Evolutionary conservation across 2,113 vertebrate genomes (phyloP), one percentile per base, ranked within the genome.

Genomic region (Clarias magur): DNA sequence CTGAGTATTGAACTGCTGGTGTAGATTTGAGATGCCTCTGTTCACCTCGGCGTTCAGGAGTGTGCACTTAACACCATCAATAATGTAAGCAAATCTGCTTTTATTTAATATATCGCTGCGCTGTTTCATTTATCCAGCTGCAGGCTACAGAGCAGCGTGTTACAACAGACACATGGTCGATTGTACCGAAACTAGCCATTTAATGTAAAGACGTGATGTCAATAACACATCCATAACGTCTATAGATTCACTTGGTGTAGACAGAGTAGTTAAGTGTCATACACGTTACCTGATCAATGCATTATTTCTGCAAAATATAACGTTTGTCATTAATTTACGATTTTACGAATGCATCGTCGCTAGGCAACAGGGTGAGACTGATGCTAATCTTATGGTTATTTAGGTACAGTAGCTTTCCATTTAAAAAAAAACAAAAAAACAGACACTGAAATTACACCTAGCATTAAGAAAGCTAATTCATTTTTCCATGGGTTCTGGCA

Each of bases 1-100:
- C 72, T 42, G 38, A 75, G 72, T 75, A 75, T 75, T 25, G 72
- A 75, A 25, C 72, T 48, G 72, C 72, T 75, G 72, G 68, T 38
- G 68, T 72, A 72, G 68, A 72, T 72, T 72, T 38, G 68, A 72
- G 68, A 72, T 72, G 68, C 68, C 68, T 72, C 68, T 38, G 68
- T 72, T 72, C 65, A 65, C 56, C 34, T 75, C 21, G 7, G 34
- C 80, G n/a, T 59, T 85, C 34, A 68, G 79, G 68, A 87, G 25
- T 84, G 70, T 63, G 78, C 85, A 82, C 87, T 83, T 84, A 59
- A 57, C 70, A 76, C 59, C 90, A 91, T 88, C 89, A 89, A 87
- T 90, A 89, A 88, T 91, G 91, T 87, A 90, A 89, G 88, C 78
- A 81, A 89, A 91, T 91, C 87, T 86, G 75, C 85, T 87, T 91